phyloP scores from a whole-genome alignment of 2,797 vertebrate genomes.

The Xiphorhynchus erythropygius region DNA sequence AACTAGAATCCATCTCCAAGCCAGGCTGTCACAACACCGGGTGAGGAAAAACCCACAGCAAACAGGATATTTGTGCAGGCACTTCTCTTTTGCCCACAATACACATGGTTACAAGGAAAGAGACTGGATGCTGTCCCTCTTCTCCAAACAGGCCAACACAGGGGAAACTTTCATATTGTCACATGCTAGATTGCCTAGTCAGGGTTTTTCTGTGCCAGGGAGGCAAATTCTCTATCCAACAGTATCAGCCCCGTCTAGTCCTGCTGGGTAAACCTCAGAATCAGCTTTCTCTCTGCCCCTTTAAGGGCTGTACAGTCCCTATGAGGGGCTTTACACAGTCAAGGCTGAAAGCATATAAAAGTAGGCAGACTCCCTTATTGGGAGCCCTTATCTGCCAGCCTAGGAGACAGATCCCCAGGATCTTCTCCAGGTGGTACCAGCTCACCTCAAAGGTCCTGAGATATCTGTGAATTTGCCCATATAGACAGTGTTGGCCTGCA shows the following conservation, averaged over 20 bases:
- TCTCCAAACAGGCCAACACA: neutral
- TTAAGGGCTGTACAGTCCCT: neutral
- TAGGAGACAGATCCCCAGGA: neutral
- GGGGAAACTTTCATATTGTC: neutral
- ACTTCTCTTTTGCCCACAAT: neutral
- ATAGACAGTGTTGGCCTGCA: neutral
- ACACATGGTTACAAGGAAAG: neutral
- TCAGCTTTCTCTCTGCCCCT: neutral
- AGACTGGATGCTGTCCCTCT: neutral
- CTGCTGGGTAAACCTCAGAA: neutral
- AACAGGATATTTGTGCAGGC: neutral
- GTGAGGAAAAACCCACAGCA: neutral
- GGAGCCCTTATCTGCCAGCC: neutral
- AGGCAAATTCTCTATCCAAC: neutral
- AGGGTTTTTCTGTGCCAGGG: neutral
- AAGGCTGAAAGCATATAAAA: neutral
- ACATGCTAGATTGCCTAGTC: neutral
- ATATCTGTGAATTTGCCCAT: neutral
- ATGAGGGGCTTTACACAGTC: neutral
- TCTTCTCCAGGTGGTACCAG: neutral
- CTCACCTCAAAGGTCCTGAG: neutral
- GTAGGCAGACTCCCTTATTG: fast-evolving
- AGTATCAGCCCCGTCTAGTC: neutral
- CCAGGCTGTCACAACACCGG: neutral
- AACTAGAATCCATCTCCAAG: neutral